These are phyloP conservation scores for Notothenia rossii DNA, from an alignment of 2,113 vertebrate genomes.

Conservation along the genomic window DNA sequence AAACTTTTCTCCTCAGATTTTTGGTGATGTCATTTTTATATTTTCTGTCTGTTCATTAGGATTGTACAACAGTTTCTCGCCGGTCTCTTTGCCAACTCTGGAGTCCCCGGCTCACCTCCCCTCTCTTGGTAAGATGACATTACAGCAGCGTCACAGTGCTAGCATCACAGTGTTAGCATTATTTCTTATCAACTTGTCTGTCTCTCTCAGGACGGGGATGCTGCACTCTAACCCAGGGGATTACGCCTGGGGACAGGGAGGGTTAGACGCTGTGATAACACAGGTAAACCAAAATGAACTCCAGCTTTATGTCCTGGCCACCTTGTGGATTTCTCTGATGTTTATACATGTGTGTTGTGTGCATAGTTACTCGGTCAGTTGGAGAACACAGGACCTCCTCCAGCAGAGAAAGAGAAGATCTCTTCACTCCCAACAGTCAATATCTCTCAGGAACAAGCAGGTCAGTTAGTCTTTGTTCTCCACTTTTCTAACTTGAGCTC, in stretches of 20 bases:
- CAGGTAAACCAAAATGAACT: slow-evolving; percentile 84
- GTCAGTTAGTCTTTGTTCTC: slow-evolving; percentile 76
- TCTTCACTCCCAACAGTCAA: slow-evolving; percentile 93
- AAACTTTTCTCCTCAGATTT: neutral
- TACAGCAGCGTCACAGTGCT: neutral
- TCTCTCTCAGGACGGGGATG: slow-evolving; percentile 91
- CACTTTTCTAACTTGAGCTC: neutral
- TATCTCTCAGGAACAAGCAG: slow-evolving; percentile 96
- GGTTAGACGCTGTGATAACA: slow-evolving; percentile 96
- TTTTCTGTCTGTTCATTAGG: slow-evolving; percentile 72
- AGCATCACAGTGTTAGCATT: neutral
- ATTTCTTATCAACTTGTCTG: slow-evolving; percentile 13
- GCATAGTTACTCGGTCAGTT: slow-evolving; percentile 93
- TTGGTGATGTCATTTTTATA: neutral
- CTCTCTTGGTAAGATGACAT: slow-evolving; percentile 90
- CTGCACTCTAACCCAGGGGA: slow-evolving; percentile 97
- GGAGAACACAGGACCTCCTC: slow-evolving; percentile 96
- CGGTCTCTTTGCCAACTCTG: slow-evolving; percentile 94
- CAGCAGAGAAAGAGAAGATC: slow-evolving; percentile 97
- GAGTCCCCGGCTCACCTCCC: slow-evolving; percentile 90
- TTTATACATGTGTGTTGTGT: slow-evolving; percentile 22
- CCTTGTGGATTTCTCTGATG: slow-evolving; percentile 10
- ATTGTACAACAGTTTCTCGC: slow-evolving; percentile 98
- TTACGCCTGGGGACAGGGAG: slow-evolving; percentile 98
- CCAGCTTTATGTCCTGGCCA: neutral